Evolutionary conservation across 1,140 invertebrate genomes (phyloP).

Genomic region (Dufourea novaeangliae): DNA sequence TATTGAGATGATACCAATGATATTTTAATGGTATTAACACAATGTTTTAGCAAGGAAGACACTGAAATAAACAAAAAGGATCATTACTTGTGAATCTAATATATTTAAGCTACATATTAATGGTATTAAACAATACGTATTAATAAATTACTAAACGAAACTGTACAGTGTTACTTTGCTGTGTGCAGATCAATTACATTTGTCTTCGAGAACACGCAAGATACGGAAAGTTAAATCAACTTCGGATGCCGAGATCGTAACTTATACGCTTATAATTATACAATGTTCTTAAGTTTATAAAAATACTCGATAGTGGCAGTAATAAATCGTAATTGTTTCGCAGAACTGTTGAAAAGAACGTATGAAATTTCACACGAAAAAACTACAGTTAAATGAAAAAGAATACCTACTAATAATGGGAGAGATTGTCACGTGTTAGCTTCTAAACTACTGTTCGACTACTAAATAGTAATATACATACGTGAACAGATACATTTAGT

Average conservation of each 20-base stretch:
- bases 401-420: constrained; percentile 4
- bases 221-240: constrained; percentile 11
- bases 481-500: constrained; percentile 12
- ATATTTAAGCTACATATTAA: constrained; percentile 46
- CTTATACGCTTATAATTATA: constrained; percentile 12
- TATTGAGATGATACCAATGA: neutral
- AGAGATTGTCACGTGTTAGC: constrained; percentile 24
- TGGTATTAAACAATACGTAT: constrained; percentile 36
- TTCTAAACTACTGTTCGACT: constrained; percentile 3
- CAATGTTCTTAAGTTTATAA: constrained; percentile 19
- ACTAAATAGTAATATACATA: constrained; percentile 24
- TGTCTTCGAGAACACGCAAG: neutral
- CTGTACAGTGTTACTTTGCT: constrained; percentile 37
- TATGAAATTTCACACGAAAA: constrained; percentile 3
- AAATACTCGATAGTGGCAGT: constrained; percentile 45
- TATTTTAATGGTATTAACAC: neutral
- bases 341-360: constrained; percentile 4
- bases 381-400: constrained; percentile 1
- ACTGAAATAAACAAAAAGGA: neutral
- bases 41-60: neutral
- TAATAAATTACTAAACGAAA: constrained; percentile 48
- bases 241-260: constrained; percentile 25
- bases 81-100: constrained; percentile 18
- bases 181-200: neutral
- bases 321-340: constrained; percentile 20